Percentiles rank a stretch among this genome's conserved stretches.
Conservation (phyloP, 2,888 invertebrate species). For the Cryptocephalus moraei region DNA sequence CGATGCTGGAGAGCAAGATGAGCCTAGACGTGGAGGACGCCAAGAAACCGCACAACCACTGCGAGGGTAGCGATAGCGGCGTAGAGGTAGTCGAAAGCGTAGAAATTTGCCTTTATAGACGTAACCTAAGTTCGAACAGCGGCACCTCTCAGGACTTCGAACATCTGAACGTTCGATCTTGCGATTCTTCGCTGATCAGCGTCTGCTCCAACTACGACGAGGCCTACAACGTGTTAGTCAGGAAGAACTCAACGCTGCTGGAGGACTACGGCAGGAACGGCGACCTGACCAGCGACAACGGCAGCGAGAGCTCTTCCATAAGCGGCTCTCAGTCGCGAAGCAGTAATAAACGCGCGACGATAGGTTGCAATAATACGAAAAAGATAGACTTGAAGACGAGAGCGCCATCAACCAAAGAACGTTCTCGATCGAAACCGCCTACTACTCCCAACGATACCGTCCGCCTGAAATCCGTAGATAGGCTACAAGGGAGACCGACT, state of each 20-base stretch:
- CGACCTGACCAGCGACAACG: slow-evolving; percentile 55
- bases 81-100: slow-evolving; percentile 56
- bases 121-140: slow-evolving; percentile 48
- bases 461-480: slow-evolving; percentile 41
- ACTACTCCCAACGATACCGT: slow-evolving; percentile 25
- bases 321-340: slow-evolving; percentile 38
- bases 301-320: slow-evolving; percentile 70
- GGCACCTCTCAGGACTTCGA: slow-evolving; percentile 51
- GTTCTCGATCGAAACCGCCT: slow-evolving; percentile 28
- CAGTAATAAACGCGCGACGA: slow-evolving; percentile 32
- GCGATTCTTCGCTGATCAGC: slow-evolving; percentile 68
- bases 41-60: slow-evolving; percentile 17
- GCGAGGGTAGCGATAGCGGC: slow-evolving; percentile 73
- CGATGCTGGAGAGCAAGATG: slow-evolving; percentile 26
- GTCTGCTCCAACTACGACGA: slow-evolving; percentile 41
- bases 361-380: slow-evolving; percentile 20
- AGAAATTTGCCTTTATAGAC: slow-evolving; percentile 34
- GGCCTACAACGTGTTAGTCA: slow-evolving; percentile 40
- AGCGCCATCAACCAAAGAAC: slow-evolving; percentile 5
- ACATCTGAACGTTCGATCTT: slow-evolving; percentile 53
- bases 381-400: slow-evolving; percentile 10
- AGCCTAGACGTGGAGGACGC: background rate
- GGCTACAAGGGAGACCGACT: slow-evolving; percentile 25
- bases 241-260: slow-evolving; percentile 34
- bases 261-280: slow-evolving; percentile 36